Evolutionary conservation across 2,888 invertebrate species (phyloP).

Genomic region (Clanis bilineata): DNA sequence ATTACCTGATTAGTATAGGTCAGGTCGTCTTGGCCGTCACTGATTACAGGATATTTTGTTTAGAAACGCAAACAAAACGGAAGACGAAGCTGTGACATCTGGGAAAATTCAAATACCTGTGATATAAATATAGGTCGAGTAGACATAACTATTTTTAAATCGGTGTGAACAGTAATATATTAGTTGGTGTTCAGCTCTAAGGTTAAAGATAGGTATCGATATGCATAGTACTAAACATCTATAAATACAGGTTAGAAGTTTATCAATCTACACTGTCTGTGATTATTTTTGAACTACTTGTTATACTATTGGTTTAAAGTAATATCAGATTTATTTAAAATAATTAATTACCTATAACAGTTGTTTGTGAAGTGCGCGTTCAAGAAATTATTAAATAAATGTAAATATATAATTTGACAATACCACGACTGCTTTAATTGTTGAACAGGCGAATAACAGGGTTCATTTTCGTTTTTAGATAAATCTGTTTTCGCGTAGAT

Average conservation of each 20-base stretch:
- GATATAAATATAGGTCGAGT: slow-evolving; percentile 54
- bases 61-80: slow-evolving; percentile 41
- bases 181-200: slow-evolving; percentile 39
- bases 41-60: slow-evolving; percentile 19
- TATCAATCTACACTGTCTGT: neutral
- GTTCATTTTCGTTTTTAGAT: too few species aligned
- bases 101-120: slow-evolving; percentile 46
- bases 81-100: slow-evolving; percentile 63
- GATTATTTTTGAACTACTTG: neutral
- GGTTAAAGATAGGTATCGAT: neutral
- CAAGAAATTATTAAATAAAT: too few species aligned
- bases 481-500: neutral
- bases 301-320: neutral
- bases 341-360: neutral
- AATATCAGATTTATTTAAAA: neutral
- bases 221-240: neutral
- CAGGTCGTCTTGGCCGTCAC: slow-evolving; percentile 1
- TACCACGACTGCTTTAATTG: too few species aligned
- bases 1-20: slow-evolving; percentile 33
- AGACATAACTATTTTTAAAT: slow-evolving; percentile 67
- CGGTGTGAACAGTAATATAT: slow-evolving; percentile 49
- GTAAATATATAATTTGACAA: too few species aligned
- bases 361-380: neutral
- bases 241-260: neutral
- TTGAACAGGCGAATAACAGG: neutral